These are phyloP conservation scores for Stegostoma tigrinum DNA, from an alignment of 2,113 vertebrate genomes.

Conservation along the genomic window DNA sequence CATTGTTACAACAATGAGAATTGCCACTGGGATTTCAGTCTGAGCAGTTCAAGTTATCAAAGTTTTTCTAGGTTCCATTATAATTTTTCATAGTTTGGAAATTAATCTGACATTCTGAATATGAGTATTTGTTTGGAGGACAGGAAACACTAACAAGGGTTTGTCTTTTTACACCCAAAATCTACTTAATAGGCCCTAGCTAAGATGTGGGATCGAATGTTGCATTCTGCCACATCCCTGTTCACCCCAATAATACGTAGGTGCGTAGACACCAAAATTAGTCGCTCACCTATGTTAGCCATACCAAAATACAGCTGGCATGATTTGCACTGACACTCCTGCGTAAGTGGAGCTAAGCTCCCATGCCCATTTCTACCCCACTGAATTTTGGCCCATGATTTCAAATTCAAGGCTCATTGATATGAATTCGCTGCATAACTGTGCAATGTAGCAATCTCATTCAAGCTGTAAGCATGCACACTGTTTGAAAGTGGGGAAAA, in stretches of 20 bases:
- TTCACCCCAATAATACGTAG: no score
- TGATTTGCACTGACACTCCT: no score
- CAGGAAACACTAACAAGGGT: no score
- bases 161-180: not conserved
- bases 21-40: not conserved
- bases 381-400: not conserved
- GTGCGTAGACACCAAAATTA: no score
- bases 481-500: not conserved
- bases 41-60: not conserved
- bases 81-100: not conserved
- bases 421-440: not conserved
- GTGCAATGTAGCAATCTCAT: not conserved
- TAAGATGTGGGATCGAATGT: not conserved
- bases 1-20: no score
- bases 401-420: not conserved
- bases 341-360: no score
- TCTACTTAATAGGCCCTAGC: not conserved
- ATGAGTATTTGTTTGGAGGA: not conserved
- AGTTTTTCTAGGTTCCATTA: not conserved
- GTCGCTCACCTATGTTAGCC: no score
- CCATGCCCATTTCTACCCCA: no score
- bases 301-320: no score
- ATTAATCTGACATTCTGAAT: not conserved
- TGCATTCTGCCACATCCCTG: no score
- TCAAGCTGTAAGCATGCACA: not conserved